Base-by-base conservation (phyloP, 2,797 vertebrate species). In the Tauraco hartlaubi region DNA sequence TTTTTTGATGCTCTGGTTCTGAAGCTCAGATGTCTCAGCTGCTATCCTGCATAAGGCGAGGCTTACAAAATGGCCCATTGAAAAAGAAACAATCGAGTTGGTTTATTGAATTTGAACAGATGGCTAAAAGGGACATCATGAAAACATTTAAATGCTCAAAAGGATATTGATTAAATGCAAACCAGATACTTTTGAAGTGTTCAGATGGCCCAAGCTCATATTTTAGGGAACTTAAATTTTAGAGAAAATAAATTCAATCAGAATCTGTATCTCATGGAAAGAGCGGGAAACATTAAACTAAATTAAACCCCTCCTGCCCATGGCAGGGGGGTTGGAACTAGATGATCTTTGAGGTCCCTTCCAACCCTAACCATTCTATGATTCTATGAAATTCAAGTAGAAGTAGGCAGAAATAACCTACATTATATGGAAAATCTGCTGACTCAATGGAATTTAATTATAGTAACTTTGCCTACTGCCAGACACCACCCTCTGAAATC, bases 141-240 rank as follows among this genome's bases (percentile, higher is more conserved):
- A 73, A 94, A 92, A 67, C n/a, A 94, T 41, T 80, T 74, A 93
- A 56, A 77, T 64, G 31, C 17, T 63, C 35, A 64, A 83, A 89
- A 78, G 33, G 11, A n/a, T 91, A 94, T 61, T 80, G 82, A 77
- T 81, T 90, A 64, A 92, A 94, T 68, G 73, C 35, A 91, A 88
- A 75, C 23, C 75, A 76, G 35, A 71, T 39, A 55, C 6, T 51
- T 62, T 20, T 85, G 31, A 64, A 80, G 33, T 58, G 33, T 68
- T 83, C 6, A 6, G 19, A 61, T 7, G 77, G 39, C 12, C 14
- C 19, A 88, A 56, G 63, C 3, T 58, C 3, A 31, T 26, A n/a
- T 78, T 84, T 87, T 54, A 71, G 35, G 39, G 17, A 87, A 76
- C 3, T 31, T 0, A n/a, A n/a, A n/a, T n/a, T n/a, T n/a, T n/a